Evolutionary conservation across 2,797 vertebrate genomes (phyloP).

Genomic region (Diceros bicornis): DNA sequence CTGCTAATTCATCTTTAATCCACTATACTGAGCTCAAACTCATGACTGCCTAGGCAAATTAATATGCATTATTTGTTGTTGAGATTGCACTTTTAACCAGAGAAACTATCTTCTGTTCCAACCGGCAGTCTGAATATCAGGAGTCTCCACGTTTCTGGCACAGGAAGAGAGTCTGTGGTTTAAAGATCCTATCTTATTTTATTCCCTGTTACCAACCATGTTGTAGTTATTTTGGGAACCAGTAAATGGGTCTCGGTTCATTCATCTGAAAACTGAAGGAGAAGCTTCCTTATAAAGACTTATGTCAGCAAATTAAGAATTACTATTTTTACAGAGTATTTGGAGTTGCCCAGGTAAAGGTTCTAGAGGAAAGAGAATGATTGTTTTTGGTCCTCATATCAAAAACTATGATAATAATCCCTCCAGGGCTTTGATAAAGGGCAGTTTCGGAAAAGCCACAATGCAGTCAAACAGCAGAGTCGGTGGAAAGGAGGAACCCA

Average conservation of each 20-base stretch:
- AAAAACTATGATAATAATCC: not conserved
- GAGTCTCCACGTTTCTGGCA: not conserved
- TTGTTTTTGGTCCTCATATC: not conserved
- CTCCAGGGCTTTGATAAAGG: not conserved
- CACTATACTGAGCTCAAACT: not conserved
- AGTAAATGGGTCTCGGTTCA: not conserved
- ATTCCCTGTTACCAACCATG: not conserved
- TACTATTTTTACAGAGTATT: not conserved
- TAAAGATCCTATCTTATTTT: not conserved
- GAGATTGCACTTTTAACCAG: not conserved
- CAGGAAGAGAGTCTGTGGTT: not conserved
- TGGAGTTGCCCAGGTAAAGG: not conserved
- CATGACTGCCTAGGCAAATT: not conserved
- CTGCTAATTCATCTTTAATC: conserved; percentile 38
- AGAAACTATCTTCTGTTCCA: not conserved
- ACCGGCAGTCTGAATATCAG: not conserved
- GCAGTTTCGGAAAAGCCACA: not conserved
- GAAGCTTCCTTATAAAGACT: conserved; percentile 21
- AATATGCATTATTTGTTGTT: not conserved
- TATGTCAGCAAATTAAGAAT: conserved; percentile 23
- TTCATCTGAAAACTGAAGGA: conserved; percentile 44
- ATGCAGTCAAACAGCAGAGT: not conserved
- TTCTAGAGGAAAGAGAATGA: not conserved
- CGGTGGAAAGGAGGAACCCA: not conserved
- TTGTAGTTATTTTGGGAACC: conserved; percentile 12